Conservation (phyloP, 2,113 vertebrate species). For the Todiramphus chloris region DNA sequence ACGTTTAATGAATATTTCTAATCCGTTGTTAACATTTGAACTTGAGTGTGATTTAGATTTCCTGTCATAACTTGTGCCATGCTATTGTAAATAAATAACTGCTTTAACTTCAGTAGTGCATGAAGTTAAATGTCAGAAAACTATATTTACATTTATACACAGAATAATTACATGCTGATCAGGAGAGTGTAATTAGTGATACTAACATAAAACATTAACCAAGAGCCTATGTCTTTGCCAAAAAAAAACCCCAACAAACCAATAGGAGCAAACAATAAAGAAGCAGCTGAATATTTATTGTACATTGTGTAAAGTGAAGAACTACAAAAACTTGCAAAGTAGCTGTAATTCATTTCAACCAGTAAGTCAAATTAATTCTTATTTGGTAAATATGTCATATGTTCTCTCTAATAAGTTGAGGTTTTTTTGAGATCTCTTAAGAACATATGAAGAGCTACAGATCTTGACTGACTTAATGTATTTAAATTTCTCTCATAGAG, state of each 20-base stretch:
- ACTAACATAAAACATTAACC: slow-evolving; percentile 28
- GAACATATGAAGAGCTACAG: background rate
- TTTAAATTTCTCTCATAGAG: slow-evolving; percentile 32
- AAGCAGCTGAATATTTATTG: background rate
- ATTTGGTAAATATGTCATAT: background rate
- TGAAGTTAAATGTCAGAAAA: slow-evolving; percentile 37
- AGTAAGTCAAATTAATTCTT: background rate
- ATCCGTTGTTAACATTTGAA: slow-evolving; percentile 46
- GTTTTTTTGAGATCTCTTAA: background rate
- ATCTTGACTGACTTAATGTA: slow-evolving; percentile 11
- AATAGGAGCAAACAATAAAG: background rate
- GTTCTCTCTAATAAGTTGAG: background rate
- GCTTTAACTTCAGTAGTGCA: slow-evolving; percentile 12
- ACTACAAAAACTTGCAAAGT: background rate
- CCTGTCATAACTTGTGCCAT: background rate
- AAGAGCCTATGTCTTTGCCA: background rate
- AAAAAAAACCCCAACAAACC: background rate
- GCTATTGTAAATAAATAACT: slow-evolving; percentile 15
- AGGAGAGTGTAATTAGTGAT: background rate
- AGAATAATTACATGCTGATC: slow-evolving; percentile 30
- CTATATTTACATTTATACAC: slow-evolving; percentile 36
- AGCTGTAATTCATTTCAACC: background rate
- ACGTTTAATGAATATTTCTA: slow-evolving; percentile 33
- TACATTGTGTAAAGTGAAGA: background rate
- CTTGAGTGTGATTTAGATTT: slow-evolving; percentile 2